Base-by-base conservation (phyloP, 2,113 vertebrate species). In the Pangasianodon hypophthalmus region DNA sequence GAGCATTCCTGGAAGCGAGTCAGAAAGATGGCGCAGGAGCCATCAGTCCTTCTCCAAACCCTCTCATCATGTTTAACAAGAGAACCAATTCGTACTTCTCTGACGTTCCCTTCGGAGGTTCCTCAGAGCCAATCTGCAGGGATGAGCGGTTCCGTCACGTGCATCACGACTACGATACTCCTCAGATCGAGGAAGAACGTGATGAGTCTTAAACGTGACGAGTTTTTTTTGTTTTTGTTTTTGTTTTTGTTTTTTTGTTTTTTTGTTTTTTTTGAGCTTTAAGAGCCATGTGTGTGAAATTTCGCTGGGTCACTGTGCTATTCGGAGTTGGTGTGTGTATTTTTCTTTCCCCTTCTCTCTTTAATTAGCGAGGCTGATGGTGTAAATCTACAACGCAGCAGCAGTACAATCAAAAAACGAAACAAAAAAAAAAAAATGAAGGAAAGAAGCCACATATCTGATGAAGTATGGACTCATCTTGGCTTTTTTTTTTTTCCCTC, bases 241-340 rank as follows among this genome's bases (percentile, higher is more conserved):
- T 41, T 41, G 41, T 87, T 44, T 26, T 48, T 16, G 67, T 14
- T 64, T 81, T 50, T 8, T 50, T 54, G 13, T 14, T 54, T 54
- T 14, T 54, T 54, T 54, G 14, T 54, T 54, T 56, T 56, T 56
- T 56, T 56, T 11, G 29, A 1, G 48, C n/a, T 73, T 87, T 60
- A 82, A 32, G 44, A 71, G 54, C 67, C 44, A 75, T 88, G 46
- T 54, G 18, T 26, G 85, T 89, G 86, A 77, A 46, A 77, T 85
- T 56, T 73, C 50, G 46, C 62, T 84, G 81, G 56, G 52, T 88
- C 87, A 81, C 84, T 91, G 88, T 89, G 67, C 54, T 81, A 60
- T 44, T 81, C 75, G 24, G 84, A 64, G 87, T 83, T 60, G 46
- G 52, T 56, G 52, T 64, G 46, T 54, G 37, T 67, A 26, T 87